These are phyloP conservation scores for Caiman crocodilus DNA, from an alignment of 2,797 vertebrate genomes.

Conservation along the genomic window DNA sequence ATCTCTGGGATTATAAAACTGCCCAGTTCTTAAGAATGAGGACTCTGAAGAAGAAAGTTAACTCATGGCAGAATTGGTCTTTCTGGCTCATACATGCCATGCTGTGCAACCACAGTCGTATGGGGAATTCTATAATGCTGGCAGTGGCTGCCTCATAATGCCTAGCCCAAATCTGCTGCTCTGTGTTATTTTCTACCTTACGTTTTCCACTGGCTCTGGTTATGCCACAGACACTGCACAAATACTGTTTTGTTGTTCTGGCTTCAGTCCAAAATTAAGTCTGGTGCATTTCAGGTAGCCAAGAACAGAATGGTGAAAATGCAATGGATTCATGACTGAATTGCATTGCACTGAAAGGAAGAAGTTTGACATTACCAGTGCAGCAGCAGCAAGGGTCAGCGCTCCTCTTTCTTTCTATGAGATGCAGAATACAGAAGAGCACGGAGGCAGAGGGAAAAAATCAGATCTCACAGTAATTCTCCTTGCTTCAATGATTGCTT, in stretches of 20 bases:
- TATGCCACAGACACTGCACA: neutral
- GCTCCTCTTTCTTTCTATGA: constrained; percentile 80
- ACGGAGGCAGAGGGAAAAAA: constrained; percentile 78
- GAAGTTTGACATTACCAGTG: constrained; percentile 82
- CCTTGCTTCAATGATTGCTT: constrained; percentile 81
- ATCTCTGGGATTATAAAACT: neutral
- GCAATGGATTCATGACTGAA: constrained; percentile 21
- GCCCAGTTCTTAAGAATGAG: neutral
- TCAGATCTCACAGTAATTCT: constrained; percentile 79
- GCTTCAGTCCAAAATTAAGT: constrained; percentile 33
- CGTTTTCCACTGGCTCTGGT: constrained; percentile 55
- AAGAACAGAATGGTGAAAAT: constrained; percentile 41
- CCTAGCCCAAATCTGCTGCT: neutral
- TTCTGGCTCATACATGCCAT: neutral
- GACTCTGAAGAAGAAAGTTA: neutral
- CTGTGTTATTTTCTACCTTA: neutral
- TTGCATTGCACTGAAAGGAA: constrained; percentile 67
- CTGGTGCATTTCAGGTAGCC: constrained; percentile 29
- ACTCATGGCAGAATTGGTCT: neutral
- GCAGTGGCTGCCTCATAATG: neutral
- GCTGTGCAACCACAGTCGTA: neutral
- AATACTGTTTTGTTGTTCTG: neutral
- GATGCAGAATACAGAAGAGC: constrained; percentile 80
- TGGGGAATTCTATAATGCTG: neutral
- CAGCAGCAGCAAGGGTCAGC: constrained; percentile 72